Percentiles rank a stretch among this genome's conserved stretches.
These are phyloP conservation scores for Adelognathus sp. DNA, from an alignment of 2,888 invertebrate species.

Conservation along the genomic window DNA sequence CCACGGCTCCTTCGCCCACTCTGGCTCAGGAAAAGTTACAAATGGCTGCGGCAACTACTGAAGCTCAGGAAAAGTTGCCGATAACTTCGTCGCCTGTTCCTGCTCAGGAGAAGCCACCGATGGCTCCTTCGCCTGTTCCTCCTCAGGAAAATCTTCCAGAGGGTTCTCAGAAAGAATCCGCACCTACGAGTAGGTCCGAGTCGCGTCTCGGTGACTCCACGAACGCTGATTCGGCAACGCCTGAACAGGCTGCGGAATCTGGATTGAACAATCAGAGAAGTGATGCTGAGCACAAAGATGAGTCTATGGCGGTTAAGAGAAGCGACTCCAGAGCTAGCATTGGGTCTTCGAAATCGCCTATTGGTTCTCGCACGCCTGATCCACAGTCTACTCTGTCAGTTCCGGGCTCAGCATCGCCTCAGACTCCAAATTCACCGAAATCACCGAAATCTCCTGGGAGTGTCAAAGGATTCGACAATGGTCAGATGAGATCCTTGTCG, in stretches of 20 bases:
- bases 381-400: constrained; percentile 48
- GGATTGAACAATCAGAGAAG: background rate
- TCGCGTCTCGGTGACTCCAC: constrained; percentile 31
- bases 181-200: constrained; percentile 37
- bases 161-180: constrained; percentile 19
- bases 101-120: background rate
- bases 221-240: background rate
- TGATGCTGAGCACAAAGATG: constrained; percentile 30
- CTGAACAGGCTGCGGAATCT: background rate
- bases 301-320: constrained; percentile 13
- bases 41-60: constrained; percentile 8
- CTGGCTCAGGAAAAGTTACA: constrained; percentile 14
- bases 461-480: constrained; percentile 76
- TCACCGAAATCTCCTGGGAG: constrained; percentile 52
- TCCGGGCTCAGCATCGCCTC: constrained; percentile 46
- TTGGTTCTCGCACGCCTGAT: constrained; percentile 32
- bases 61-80: background rate
- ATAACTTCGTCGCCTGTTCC: constrained; percentile 11
- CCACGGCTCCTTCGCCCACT: constrained; percentile 14
- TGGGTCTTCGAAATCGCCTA: constrained; percentile 28
- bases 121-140: constrained; percentile 5
- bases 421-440: constrained; percentile 32
- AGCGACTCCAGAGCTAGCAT: constrained; percentile 34
- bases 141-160: background rate
- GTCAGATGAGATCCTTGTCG: constrained; percentile 71